Percentiles rank a stretch among this genome's conserved stretches.
Evolutionary conservation across 2,888 invertebrate genomes (phyloP).

Genomic region (Phlogophora meticulosa): DNA sequence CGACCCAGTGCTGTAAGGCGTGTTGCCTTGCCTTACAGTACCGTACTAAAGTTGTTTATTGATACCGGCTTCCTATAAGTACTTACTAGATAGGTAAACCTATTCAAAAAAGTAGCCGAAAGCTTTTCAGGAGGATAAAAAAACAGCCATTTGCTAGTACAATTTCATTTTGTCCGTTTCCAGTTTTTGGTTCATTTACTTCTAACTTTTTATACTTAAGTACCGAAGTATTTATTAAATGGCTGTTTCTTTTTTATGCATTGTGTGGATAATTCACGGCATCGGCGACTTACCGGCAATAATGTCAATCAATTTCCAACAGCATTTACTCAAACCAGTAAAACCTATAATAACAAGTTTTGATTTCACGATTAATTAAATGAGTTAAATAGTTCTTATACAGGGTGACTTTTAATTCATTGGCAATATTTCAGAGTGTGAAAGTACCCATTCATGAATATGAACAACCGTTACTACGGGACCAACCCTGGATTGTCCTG

Average conservation of each 20-base stretch:
- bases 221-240: too few relatives aligned
- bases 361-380: slow-evolving; percentile 34
- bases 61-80: background rate
- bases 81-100: background rate
- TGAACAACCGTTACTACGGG: too few relatives aligned
- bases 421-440: too few relatives aligned
- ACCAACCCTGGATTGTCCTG: too few relatives aligned
- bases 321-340: slow-evolving; percentile 30
- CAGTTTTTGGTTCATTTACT: too few relatives aligned
- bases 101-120: background rate
- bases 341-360: slow-evolving; percentile 18
- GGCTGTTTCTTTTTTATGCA: too few relatives aligned
- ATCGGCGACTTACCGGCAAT: slow-evolving; percentile 2
- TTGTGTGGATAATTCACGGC: background rate
- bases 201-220: too few relatives aligned
- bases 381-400: slow-evolving; percentile 27
- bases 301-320: slow-evolving; percentile 31
- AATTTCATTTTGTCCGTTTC: too few relatives aligned
- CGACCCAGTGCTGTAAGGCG: too few relatives aligned
- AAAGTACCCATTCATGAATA: too few relatives aligned
- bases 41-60: background rate
- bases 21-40: too few relatives aligned
- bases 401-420: background rate
- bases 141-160: too few relatives aligned
- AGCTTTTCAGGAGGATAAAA: slow-evolving; percentile 4